Base-by-base conservation (phyloP, 2,113 vertebrate genomes). In the Gulo gulo region DNA sequence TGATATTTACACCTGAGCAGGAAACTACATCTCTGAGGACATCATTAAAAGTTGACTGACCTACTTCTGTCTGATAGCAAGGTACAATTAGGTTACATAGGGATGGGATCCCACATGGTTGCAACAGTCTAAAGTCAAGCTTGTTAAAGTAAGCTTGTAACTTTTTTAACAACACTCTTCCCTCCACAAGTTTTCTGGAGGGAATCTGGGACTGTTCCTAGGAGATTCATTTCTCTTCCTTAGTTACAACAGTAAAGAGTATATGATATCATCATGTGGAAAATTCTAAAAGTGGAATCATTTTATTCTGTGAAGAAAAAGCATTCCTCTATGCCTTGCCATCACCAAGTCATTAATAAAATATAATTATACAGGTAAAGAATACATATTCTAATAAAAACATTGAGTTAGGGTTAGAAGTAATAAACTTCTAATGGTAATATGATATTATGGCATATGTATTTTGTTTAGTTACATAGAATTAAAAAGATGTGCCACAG, bases 21-120 rank as follows among this genome's bases (percentile, higher is more conserved):
- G 26, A 42, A 97, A 92, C 61, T 87, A 42, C 20, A 92, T 97
- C 96, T 97, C 98, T 85, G 84, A 97, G 76, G 98, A 76, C 21
- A 65, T 97, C 88, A 97, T 97, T 97, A 97, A 95, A 97, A 97
- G 91, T 96, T 97, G 71, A 96, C 95, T 94, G 94, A 94, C 42
- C 74, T 87, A 97, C 85, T 94, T 98, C 82, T 97, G 10, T 88
- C 23, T 59, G 18, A 91, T 47, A 57, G 20, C 45, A 82, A 91
- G 59, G 55, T 76, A 90, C 80, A 97, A 97, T 92, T 71, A 96
- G 55, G 95, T 90, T 96, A 87, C 87, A 52, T 6, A 84, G 79
- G 67, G 61, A 85, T 87, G 52, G 80, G 61, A 89, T 92, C 94
- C 92, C 90, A 26, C 47, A 74, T 94, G 93, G 42, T 83, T 89